Evolutionary conservation across 2,797 vertebrate species (phyloP), one percentile per base, ranked within the genome.

Genomic region (Pangasius sanitwongsei): DNA sequence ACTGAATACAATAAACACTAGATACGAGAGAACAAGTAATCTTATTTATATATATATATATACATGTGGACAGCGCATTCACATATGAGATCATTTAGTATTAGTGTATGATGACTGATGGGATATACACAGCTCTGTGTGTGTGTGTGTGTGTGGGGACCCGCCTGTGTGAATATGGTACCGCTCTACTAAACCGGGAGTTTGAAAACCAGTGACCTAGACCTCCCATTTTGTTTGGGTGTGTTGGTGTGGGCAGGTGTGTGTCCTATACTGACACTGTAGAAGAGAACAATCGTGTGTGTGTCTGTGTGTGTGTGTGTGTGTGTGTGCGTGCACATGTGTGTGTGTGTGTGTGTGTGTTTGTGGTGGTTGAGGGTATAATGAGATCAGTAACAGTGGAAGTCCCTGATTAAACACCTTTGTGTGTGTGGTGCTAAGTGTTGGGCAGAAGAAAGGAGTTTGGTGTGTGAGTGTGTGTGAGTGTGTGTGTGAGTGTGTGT

Each of bases 131-230:
- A 61, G 80, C 55, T 82, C n/a, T 75, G 34, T 75, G 72, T 84
- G 16, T 34, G 25, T 48, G 23, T 72, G 70, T 72, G 70, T 72
- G 70, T 72, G 18, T 15, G 69, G 3, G 75, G 75, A 78, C 25
- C 48, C 48, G 5, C 1, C 75, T 53, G 44, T 78, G 74, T 50
- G 44, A 50, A 77, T 77, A 50, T 13, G 9, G 75, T 78, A 53
- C 13, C 28, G 48, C 75, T 53, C 44, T 20, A 37, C 44, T 70
- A 16, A 85, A 50, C 8, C 15, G 0, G 53, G 86, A 80, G 63
- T 87, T 87, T 81, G 75, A 87, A 87, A 87, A 81, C 75, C 86
- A 65, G 57, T 65, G 5, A 65, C 69, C 50, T 34, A 59, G n/a
- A 74, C 55, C 85, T 70, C 55, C 16, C 0, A 11, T 37, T 1